A percentile compares a stretch with the other conserved stretches of the same genome.
These are phyloP conservation scores for Amphipyra tragopoginis DNA, from an alignment of 2,888 invertebrate species.

Conservation along the genomic window DNA sequence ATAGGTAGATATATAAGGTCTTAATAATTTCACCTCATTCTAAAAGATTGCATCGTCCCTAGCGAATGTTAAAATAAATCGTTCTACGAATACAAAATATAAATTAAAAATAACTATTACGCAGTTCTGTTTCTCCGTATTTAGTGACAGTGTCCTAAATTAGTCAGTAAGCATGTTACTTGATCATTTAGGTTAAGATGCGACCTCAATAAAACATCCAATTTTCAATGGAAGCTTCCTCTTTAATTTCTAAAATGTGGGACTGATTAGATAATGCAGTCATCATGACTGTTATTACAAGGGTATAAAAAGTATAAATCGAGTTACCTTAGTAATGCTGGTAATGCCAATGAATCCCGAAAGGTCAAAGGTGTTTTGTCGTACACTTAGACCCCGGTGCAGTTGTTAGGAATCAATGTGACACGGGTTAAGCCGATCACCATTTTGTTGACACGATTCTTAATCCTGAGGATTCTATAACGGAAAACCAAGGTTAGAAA, in stretches of 20 bases:
- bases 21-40: neutral
- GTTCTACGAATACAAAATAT: slow-evolving; percentile 24
- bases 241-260: neutral
- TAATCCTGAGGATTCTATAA: slow-evolving; percentile 21
- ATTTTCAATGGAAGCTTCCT: neutral
- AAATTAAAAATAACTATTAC: slow-evolving; percentile 26
- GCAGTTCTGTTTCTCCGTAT: slow-evolving; percentile 26
- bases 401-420: slow-evolving; percentile 22
- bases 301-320: neutral
- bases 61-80: slow-evolving; percentile 4
- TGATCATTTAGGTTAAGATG: neutral
- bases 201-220: neutral
- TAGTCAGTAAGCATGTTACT: slow-evolving; percentile 4
- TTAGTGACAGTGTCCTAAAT: slow-evolving; percentile 14
- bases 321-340: neutral
- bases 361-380: slow-evolving; percentile 23
- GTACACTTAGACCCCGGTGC: slow-evolving; percentile 13
- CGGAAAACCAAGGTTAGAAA: neutral
- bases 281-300: neutral
- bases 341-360: slow-evolving; percentile 1
- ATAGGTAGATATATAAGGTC: too few species aligned
- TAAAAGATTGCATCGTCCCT: neutral
- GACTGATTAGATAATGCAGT: neutral
- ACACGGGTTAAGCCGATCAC: slow-evolving; percentile 31
- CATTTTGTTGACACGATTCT: slow-evolving; percentile 27